Evolutionary conservation across 2,797 vertebrate genomes (phyloP).

Genomic region (Eupleurogrammus muticus): DNA sequence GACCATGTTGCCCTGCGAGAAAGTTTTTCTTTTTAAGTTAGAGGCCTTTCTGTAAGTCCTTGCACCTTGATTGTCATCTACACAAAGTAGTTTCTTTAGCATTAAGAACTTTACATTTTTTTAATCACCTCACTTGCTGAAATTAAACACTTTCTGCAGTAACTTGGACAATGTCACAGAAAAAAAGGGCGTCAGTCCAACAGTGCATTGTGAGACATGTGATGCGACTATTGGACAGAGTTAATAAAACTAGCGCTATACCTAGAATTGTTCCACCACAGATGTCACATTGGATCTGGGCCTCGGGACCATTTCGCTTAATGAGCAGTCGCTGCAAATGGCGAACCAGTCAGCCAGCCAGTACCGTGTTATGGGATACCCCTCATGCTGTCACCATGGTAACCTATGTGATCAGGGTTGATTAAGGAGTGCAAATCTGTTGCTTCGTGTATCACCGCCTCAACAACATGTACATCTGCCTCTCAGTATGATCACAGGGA

Average conservation of each 20-base stretch:
- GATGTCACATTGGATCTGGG: background rate
- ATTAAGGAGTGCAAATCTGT: conserved; percentile 23
- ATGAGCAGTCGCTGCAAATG: conserved; percentile 29
- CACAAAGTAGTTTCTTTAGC: background rate
- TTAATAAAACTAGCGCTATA: too few species aligned
- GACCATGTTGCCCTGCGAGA: too few species aligned
- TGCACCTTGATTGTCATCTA: background rate
- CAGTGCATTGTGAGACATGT: conserved; percentile 29
- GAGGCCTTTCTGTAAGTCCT: background rate
- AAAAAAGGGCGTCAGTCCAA: conserved; percentile 29
- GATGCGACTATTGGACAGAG: too few species aligned
- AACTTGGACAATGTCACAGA: background rate
- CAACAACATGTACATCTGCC: background rate
- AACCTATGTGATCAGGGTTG: conserved; percentile 43
- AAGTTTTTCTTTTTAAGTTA: background rate
- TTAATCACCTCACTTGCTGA: background rate
- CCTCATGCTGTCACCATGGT: conserved; percentile 38
- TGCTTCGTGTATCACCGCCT: background rate
- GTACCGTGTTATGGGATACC: conserved; percentile 30
- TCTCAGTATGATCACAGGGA: background rate
- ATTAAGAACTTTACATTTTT: background rate
- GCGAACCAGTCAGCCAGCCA: conserved; percentile 15
- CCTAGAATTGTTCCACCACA: too few species aligned
- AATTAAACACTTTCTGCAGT: background rate
- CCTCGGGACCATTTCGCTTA: conserved; percentile 8